Base-by-base conservation (phyloP, 2,888 invertebrate genomes). In the Eulithis testata region DNA sequence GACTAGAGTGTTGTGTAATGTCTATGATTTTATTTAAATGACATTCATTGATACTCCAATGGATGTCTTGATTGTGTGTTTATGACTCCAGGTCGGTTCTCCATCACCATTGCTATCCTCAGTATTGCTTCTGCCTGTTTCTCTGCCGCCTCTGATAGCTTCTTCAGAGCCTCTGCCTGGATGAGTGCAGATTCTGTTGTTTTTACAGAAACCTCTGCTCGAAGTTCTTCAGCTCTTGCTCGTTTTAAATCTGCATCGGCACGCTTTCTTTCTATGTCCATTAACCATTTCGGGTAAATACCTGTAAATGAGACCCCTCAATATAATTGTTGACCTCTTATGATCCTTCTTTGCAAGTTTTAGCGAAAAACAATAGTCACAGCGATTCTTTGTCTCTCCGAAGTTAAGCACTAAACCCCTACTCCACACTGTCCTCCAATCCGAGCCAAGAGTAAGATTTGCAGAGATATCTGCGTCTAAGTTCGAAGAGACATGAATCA, bases 271-370 rank as follows among this genome's bases (percentile, higher is more conserved):
- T 90, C 90, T 2, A 90, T 82, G 62, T 87, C 84, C 78, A 89
- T 82, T 9, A 90, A 65, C 89, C 89, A 90, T 77, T 87, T 82
- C 11, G 88, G 90, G 61, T 87, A 89, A 3, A 89, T 66, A 66
- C 79, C 90, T 89, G 66, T 43, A 45, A 52, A 21, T 21, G 21
- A 21, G 21, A 1, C 21, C 1, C 1, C 2, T 21, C 21, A 21
- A 21, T 21, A 21, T 21, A 21, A 21, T 21, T 21, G 21, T 21
- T 21, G 21, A 21, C 21, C 21, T 21, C 21, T 21, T n/a, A n/a
- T n/a, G 21, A 21, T 21, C 21, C 21, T 21, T 21, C 21, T 21
- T 21, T 21, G 21, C 21, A 21, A 21, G 21, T 2, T 21, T 21
- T 21, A 21, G 2, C 21, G 21, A 21, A 21, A 21, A 21, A 1